Percentiles rank a stretch among this genome's conserved stretches.
Conservation (phyloP, 2,113 vertebrate genomes). For the Malurus melanocephalus region DNA sequence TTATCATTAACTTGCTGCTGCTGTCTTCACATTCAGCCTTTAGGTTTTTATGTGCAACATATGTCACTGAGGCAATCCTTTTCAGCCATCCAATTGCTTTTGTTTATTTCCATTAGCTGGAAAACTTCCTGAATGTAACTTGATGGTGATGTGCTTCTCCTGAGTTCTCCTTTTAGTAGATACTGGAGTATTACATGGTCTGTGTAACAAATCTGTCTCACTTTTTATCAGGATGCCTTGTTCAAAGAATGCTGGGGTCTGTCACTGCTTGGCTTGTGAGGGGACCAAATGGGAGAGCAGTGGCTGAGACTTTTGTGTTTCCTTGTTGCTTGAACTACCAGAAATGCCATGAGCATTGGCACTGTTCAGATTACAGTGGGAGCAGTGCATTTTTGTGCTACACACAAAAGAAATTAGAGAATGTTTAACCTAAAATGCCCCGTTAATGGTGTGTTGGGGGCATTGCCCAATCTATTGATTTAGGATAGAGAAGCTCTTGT, state of each 20-base stretch:
- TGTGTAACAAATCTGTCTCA: neutral
- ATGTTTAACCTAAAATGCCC: neutral
- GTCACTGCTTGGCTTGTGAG: neutral
- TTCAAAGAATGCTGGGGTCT: neutral
- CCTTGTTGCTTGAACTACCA: neutral
- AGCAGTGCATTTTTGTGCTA: neutral
- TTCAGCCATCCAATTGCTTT: neutral
- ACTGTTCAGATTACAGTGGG: neutral
- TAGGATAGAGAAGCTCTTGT: neutral
- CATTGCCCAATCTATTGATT: neutral
- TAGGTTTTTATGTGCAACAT: neutral
- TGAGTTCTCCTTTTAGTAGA: neutral
- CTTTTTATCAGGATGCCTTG: neutral
- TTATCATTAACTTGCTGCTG: neutral
- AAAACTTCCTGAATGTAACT: neutral
- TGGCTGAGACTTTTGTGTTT: neutral
- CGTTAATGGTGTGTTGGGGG: accelerated
- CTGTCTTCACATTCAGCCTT: neutral
- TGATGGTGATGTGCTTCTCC: neutral
- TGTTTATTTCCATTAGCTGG: neutral
- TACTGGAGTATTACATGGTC: neutral
- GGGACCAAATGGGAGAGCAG: neutral
- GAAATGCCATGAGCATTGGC: neutral
- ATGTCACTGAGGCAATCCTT: neutral
- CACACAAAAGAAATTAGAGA: neutral